Conservation (phyloP, 2,888 invertebrate species). For the Bhutanitis thaidina region DNA sequence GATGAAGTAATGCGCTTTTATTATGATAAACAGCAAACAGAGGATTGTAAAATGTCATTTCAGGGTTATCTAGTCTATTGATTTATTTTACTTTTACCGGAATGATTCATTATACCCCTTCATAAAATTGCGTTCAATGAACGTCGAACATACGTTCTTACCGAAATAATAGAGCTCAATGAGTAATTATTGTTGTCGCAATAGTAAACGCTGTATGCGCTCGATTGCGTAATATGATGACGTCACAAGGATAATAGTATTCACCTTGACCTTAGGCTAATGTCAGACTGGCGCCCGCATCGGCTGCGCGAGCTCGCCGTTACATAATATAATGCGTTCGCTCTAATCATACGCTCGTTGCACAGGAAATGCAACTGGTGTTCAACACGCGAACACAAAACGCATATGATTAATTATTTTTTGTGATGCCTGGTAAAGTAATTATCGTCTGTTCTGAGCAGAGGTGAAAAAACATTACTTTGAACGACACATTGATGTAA, state of each 20-base stretch:
- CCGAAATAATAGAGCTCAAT: slow-evolving; percentile 18
- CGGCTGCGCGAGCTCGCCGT: slow-evolving; percentile 39
- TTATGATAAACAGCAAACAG: too few relatives aligned
- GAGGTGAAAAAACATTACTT: background rate
- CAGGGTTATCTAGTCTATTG: too few relatives aligned
- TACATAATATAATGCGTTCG: slow-evolving; percentile 50
- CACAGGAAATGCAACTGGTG: slow-evolving; percentile 29
- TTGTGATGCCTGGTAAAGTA: background rate
- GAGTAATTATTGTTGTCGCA: slow-evolving; percentile 15
- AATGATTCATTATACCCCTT: background rate
- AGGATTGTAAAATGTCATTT: too few relatives aligned
- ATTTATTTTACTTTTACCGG: background rate
- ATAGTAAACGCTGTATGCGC: slow-evolving; percentile 20
- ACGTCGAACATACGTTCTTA: slow-evolving; percentile 5
- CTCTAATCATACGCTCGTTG: slow-evolving; percentile 27
- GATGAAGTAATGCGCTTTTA: too few relatives aligned
- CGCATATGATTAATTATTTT: slow-evolving; percentile 1
- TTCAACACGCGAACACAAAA: slow-evolving; percentile 13
- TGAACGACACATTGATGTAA: background rate
- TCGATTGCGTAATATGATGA: slow-evolving; percentile 37
- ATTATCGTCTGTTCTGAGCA: background rate
- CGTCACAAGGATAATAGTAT: slow-evolving; percentile 63
- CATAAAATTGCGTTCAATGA: background rate
- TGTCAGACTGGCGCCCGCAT: slow-evolving; percentile 44
- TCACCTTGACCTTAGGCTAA: slow-evolving; percentile 70